Percentiles rank a stretch among this genome's conserved stretches.
Conservation (phyloP, 2,113 vertebrate genomes). For the Aspiorhynchus laticeps region DNA sequence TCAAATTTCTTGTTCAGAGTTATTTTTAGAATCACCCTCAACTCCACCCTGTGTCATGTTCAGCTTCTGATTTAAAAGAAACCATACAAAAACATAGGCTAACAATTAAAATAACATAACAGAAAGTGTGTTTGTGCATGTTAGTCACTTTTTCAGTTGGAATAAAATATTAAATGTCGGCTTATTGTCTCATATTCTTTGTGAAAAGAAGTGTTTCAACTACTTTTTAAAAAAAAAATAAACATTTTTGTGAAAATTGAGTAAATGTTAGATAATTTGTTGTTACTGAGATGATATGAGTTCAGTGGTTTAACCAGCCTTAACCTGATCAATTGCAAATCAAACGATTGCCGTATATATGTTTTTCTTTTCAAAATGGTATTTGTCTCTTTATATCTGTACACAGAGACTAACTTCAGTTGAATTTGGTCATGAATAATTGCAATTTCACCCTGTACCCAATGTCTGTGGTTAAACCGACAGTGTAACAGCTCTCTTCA, state of each 20-base stretch:
- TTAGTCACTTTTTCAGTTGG: not conserved
- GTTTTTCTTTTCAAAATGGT: not conserved
- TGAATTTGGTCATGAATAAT: not conserved
- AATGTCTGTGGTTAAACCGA: not conserved
- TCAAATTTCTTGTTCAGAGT: not conserved
- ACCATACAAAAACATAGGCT: not conserved
- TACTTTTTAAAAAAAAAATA: not conserved
- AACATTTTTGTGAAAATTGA: not conserved
- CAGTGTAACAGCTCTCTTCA: not conserved
- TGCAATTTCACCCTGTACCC: not conserved
- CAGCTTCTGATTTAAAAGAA: not conserved
- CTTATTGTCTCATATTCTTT: not conserved
- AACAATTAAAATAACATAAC: not conserved
- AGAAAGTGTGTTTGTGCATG: not conserved
- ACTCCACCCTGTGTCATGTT: not conserved
- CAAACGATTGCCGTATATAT: not conserved
- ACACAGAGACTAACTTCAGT: not conserved
- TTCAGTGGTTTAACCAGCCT: not conserved
- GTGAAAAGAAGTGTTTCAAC: not conserved
- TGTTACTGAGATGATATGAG: not conserved
- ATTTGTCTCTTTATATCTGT: not conserved
- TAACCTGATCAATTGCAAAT: not conserved
- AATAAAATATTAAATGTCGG: not conserved
- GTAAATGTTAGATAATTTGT: not conserved
- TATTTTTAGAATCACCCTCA: not conserved